Evolutionary conservation across 2,113 vertebrate species (phyloP).

Genomic region (Corapipo altera): DNA sequence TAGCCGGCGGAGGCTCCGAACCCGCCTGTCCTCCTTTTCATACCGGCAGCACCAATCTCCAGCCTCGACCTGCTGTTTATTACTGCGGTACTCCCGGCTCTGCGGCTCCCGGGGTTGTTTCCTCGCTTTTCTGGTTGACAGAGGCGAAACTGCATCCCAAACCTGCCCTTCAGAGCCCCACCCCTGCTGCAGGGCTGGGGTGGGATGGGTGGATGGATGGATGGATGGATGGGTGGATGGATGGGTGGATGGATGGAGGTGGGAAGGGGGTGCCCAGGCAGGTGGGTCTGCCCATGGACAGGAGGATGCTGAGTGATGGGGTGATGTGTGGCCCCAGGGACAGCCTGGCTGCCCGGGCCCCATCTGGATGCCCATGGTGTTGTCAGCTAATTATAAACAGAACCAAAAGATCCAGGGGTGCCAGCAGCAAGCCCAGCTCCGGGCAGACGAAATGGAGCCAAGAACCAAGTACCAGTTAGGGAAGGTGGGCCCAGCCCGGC

Average conservation of each 20-base stretch:
- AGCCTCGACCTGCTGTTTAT: slow-evolving; percentile 56
- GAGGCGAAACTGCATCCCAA: not conserved
- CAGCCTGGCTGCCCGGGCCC: not conserved
- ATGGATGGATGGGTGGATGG: not conserved
- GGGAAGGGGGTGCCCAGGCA: not conserved
- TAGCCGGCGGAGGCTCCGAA: slow-evolving; percentile 42
- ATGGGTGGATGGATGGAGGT: not conserved
- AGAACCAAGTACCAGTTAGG: fast-evolving
- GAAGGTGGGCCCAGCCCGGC: not conserved
- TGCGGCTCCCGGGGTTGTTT: slow-evolving; percentile 3
- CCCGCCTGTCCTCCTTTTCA: slow-evolving; percentile 56
- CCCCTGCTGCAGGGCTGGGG: fast-evolving
- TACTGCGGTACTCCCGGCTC: slow-evolving; percentile 42
- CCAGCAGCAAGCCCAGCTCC: fast-evolving
- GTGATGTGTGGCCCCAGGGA: not conserved
- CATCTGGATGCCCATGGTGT: fast-evolving
- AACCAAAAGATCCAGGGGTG: not conserved
- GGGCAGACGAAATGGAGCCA: not conserved
- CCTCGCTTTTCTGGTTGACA: not conserved
- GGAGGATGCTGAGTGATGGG: not conserved
- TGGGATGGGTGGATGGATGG: not conserved
- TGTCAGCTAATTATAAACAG: not conserved
- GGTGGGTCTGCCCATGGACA: not conserved
- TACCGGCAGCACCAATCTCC: slow-evolving; percentile 38
- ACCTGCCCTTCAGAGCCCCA: not conserved